Conservation (phyloP, 2,888 invertebrate genomes). For the Lymantria dispar region DNA sequence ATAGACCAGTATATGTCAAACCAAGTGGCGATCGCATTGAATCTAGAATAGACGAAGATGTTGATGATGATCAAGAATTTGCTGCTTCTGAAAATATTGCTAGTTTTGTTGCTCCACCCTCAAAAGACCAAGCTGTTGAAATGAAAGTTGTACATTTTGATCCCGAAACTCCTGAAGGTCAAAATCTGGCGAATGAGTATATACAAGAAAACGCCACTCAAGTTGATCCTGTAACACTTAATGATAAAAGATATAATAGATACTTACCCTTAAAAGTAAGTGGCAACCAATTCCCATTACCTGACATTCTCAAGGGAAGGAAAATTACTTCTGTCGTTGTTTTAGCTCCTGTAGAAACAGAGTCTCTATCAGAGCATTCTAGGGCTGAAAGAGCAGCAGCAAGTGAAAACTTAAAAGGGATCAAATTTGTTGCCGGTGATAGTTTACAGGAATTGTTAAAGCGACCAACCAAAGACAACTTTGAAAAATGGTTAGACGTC, state of each 20-base stretch:
- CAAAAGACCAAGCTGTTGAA: conserved; percentile 84
- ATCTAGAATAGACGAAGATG: conserved; percentile 69
- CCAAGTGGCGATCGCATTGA: conserved; percentile 83
- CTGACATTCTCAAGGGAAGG: conserved; percentile 88
- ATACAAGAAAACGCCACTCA: conserved; percentile 87
- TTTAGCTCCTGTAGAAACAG: conserved; percentile 90
- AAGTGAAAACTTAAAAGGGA: conserved; percentile 84
- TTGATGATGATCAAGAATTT: conserved; percentile 79
- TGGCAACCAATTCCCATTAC: conserved; percentile 92
- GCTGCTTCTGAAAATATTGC: conserved; percentile 81
- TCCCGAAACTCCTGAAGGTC: conserved; percentile 88
- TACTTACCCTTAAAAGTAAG: conserved; percentile 93
- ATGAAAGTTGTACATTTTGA: conserved; percentile 94
- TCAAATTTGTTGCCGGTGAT: conserved; percentile 88
- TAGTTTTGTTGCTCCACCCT: conserved; percentile 57
- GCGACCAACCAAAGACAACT: conserved; percentile 89
- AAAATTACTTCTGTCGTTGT: conserved; percentile 93
- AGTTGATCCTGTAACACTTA: conserved; percentile 88
- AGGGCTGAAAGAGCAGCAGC: conserved; percentile 81
- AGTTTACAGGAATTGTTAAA: conserved; percentile 88
- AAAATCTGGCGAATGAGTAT: conserved; percentile 87
- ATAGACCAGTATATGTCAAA: conserved; percentile 85
- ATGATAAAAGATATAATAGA: conserved; percentile 89
- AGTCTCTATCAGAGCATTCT: conserved; percentile 74
- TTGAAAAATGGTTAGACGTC: conserved; percentile 89